Evolutionary conservation across 2,113 vertebrate species (phyloP), one percentile per base, ranked within the genome.

Genomic region (Chlamydotis undulata): DNA sequence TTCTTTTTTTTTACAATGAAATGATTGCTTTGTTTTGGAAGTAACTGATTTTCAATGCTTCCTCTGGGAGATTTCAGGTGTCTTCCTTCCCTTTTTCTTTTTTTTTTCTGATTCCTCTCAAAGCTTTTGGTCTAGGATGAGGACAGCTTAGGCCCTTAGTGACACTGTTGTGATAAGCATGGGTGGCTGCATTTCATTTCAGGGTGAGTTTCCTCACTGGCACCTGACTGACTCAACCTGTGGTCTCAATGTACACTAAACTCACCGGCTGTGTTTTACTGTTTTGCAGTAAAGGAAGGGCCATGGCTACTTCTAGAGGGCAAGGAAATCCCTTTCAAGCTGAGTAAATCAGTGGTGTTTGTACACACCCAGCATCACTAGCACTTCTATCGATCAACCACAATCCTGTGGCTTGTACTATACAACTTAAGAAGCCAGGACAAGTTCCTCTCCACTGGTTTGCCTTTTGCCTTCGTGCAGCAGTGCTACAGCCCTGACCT

Each of bases 221-320:
- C 37, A 81, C 49, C 49, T 9, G 17, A 65, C 52, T 91, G 71
- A 95, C 37, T 88, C 74, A 94, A 26, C n/a, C 68, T 87, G 45
- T 79, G 50, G n/a, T 90, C n/a, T 90, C 82, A 81, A 45, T 2
- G 7, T 43, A 65, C 1, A 3, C 21, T 55, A 45, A 84, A 33
- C 14, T 75, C 23, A 6, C 33, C 63, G 69, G 14, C 41, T 91
- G 73, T 89, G 87, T 67, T 87, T 96, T 93, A 95, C 90, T 95
- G 82, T 97, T 97, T 96, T 91, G 93, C 74, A 97, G 95, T 92
- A 97, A 96, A 96, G 93, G 59, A 93, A 91, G 53, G 70, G 71
- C 74, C 96, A 64, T 39, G 49, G 81, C 59, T 97, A 69, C 92
- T 98, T 97, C 92, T 92, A 83, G 92, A 93, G 95, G 93, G 86